A percentile compares a stretch with the other conserved stretches of the same genome.
Evolutionary conservation across 1,140 invertebrate species (phyloP).

Genomic region (Stegodyphus dumicola): DNA sequence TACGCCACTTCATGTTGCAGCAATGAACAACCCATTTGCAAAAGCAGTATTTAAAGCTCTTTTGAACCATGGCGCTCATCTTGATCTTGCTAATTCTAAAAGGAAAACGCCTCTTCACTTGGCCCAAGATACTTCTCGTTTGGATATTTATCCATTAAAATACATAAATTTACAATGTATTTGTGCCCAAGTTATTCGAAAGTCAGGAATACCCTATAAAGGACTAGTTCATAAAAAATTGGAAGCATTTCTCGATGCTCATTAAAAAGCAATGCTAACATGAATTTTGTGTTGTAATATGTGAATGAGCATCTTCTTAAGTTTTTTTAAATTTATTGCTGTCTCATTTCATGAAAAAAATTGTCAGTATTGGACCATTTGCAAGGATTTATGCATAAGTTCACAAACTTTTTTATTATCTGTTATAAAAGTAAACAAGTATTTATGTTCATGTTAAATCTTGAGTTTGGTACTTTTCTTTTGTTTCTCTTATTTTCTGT

Average conservation of each 20-base stretch:
- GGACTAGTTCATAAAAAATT: conserved; percentile 72
- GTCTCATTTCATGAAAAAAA: too few relatives aligned
- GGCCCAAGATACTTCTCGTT: conserved; percentile 66
- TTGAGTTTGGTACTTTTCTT: too few relatives aligned
- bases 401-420: too few relatives aligned
- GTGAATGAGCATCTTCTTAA: too few relatives aligned
- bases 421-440: too few relatives aligned
- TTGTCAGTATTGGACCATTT: too few relatives aligned
- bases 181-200: conserved; percentile 80
- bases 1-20: conserved; percentile 83
- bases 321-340: too few relatives aligned
- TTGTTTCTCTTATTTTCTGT: too few relatives aligned
- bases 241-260: conserved; percentile 62
- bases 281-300: too few relatives aligned
- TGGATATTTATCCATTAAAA: conserved; percentile 77
- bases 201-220: conserved; percentile 74
- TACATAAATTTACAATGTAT: conserved; percentile 84
- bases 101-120: conserved; percentile 82
- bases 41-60: conserved; percentile 76
- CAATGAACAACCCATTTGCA: conserved; percentile 70
- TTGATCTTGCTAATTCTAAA: conserved; percentile 85
- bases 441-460: too few relatives aligned
- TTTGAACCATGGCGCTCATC: conserved; percentile 83
- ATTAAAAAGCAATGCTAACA: conserved; percentile 11
- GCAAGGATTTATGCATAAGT: too few relatives aligned